Evolutionary conservation across 2,113 vertebrate species (phyloP).

Genomic region (Dendrocopos noguchii): DNA sequence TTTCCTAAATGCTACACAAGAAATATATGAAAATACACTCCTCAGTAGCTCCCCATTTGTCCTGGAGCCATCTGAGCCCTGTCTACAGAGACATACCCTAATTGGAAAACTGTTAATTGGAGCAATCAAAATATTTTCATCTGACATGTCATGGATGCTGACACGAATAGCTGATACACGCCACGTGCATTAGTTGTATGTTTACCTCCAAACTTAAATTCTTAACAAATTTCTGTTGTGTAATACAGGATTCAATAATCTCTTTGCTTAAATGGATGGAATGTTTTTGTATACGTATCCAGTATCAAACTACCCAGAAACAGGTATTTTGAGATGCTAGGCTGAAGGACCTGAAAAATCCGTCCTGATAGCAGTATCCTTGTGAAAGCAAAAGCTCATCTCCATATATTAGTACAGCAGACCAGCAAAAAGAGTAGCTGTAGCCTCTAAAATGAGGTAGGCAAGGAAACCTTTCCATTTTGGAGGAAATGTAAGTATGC

Average conservation of each 20-base stretch:
- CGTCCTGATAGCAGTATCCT: not conserved
- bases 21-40: not conserved
- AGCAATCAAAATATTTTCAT: not conserved
- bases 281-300: not conserved
- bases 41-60: not conserved
- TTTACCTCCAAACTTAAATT: not conserved
- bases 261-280: not conserved
- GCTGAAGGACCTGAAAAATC: not conserved
- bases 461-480: constrained; percentile 12
- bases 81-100: not conserved
- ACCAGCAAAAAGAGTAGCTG: constrained; percentile 22
- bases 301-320: not conserved
- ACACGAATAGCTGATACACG: not conserved
- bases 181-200: not conserved
- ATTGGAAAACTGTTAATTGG: not conserved
- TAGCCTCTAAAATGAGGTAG: constrained; percentile 7
- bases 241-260: not conserved
- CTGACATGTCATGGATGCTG: not conserved
- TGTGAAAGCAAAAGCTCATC: not conserved
- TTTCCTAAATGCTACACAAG: not conserved
- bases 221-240: not conserved
- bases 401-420: not conserved
- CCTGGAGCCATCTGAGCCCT: not conserved
- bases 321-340: not conserved
- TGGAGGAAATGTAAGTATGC: not conserved